These are phyloP conservation scores for Cynoglossus semilaevis DNA, from an alignment of 2,113 vertebrate species.

Conservation along the genomic window DNA sequence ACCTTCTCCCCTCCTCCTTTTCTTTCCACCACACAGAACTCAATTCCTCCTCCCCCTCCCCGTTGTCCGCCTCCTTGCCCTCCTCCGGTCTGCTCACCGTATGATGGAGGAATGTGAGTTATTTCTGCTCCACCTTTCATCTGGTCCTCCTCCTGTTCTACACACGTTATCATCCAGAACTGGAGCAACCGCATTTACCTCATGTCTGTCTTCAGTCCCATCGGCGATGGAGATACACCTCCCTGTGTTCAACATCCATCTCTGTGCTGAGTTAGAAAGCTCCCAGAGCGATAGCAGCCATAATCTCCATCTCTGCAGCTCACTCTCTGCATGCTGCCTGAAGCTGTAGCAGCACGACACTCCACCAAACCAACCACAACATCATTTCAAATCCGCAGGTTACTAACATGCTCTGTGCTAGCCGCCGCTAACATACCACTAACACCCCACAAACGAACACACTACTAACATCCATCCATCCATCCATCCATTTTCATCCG, in stretches of 20 bases:
- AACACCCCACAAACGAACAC: too few species aligned
- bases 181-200: neutral
- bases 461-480: too few species aligned
- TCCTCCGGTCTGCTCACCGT: constrained; percentile 17
- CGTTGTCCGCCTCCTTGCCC: constrained; percentile 5
- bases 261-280: neutral
- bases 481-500: too few species aligned
- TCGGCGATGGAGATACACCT: too few species aligned
- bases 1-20: constrained; percentile 19
- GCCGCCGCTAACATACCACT: too few species aligned
- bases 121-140: constrained; percentile 28
- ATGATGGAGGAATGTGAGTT: constrained; percentile 45
- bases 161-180: constrained; percentile 4
- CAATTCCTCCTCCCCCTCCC: constrained; percentile 20
- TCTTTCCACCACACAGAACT: constrained; percentile 33
- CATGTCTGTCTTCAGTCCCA: neutral
- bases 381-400: too few species aligned
- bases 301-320: neutral
- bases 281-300: too few species aligned
- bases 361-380: too few species aligned
- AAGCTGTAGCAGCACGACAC: too few species aligned
- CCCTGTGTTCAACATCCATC: too few species aligned
- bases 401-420: too few species aligned
- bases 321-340: too few species aligned
- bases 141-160: constrained; percentile 11